These are phyloP conservation scores for Cromileptes altivelis DNA, from an alignment of 2,113 vertebrate genomes.

Conservation along the genomic window DNA sequence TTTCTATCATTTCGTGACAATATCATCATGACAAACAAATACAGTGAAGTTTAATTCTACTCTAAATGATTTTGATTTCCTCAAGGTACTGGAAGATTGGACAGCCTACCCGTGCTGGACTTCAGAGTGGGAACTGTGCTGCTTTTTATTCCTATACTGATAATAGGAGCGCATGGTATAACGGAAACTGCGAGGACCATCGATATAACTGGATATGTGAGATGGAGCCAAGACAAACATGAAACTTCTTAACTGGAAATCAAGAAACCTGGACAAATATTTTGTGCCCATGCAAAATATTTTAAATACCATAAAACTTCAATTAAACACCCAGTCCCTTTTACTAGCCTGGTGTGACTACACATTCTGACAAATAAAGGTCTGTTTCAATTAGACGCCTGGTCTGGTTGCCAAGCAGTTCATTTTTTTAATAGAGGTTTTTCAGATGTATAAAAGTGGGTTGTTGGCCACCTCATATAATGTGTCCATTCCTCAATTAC, in stretches of 20 bases:
- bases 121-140: slow-evolving; percentile 59
- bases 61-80: background rate
- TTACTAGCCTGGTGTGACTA: too few relatives aligned
- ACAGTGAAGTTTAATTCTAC: background rate
- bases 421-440: too few relatives aligned
- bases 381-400: too few relatives aligned
- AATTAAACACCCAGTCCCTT: too few relatives aligned
- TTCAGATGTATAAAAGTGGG: too few relatives aligned
- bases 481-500: too few relatives aligned
- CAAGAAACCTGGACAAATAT: background rate
- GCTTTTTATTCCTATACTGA: slow-evolving; percentile 27
- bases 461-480: too few relatives aligned
- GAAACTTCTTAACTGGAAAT: background rate
- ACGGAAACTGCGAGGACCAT: slow-evolving; percentile 43
- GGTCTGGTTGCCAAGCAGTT: too few relatives aligned
- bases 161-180: slow-evolving; percentile 43
- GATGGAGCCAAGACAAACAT: slow-evolving; percentile 21
- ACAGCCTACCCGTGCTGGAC: slow-evolving; percentile 20
- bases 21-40: background rate
- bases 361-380: too few relatives aligned
- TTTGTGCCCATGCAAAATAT: background rate
- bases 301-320: background rate
- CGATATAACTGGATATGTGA: slow-evolving; percentile 72
- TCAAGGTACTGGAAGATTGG: slow-evolving; percentile 63
- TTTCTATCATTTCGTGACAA: background rate